Conservation (phyloP, 2,797 vertebrate genomes). For the Carapus acus region DNA sequence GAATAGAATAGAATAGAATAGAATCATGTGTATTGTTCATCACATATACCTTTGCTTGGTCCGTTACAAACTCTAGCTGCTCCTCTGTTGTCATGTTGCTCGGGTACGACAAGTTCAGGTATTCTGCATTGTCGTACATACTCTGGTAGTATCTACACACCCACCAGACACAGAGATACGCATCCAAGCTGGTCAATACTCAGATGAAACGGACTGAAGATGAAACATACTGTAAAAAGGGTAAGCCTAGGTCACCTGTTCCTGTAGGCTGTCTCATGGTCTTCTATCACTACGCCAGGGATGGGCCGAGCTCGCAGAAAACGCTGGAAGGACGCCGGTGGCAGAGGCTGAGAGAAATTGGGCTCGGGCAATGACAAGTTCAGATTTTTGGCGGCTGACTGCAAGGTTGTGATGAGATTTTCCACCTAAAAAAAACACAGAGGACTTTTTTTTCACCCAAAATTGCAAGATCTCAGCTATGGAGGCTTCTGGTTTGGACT, state of each 20-base stretch:
- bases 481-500: too few relatives aligned
- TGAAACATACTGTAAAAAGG: neutral
- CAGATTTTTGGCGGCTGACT: constrained; percentile 18
- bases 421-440: constrained; percentile 68
- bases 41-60: constrained; percentile 82
- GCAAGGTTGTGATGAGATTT: constrained; percentile 53
- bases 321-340: constrained; percentile 90
- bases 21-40: too few relatives aligned
- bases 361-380: constrained; percentile 58
- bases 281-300: constrained; percentile 83
- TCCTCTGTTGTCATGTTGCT: constrained; percentile 74
- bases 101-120: constrained; percentile 77
- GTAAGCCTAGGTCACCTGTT: constrained; percentile 72
- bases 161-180: neutral
- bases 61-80: constrained; percentile 74
- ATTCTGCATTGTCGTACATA: constrained; percentile 80
- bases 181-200: neutral
- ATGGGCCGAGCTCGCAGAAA: constrained; percentile 79
- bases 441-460: too few relatives aligned
- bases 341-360: constrained; percentile 74
- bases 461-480: too few relatives aligned
- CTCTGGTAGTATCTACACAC: constrained; percentile 85
- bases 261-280: constrained; percentile 72
- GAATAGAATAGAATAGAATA: too few relatives aligned
- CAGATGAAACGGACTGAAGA: neutral